Evolutionary conservation across 2,797 vertebrate species (phyloP).

Genomic region (Ptychadena robeensis): DNA sequence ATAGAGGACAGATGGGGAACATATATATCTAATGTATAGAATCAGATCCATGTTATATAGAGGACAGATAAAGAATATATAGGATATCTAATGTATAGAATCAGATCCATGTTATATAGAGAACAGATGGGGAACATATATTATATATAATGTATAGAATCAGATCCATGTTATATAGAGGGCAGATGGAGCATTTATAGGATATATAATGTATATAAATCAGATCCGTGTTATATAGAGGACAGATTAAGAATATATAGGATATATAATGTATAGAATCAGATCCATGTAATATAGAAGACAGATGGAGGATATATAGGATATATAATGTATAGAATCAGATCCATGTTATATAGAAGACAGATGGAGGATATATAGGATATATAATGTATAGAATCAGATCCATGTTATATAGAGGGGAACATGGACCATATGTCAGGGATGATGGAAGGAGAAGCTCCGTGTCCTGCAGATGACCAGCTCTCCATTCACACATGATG

Average conservation of each 20-base stretch:
- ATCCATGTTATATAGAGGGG: too few species aligned
- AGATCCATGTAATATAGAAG: too few species aligned
- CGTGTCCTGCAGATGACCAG: background rate
- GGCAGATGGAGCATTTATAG: background rate
- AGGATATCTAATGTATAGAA: background rate
- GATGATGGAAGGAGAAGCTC: slow-evolving; percentile 3
- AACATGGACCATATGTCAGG: too few species aligned
- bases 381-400: background rate
- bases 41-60: background rate
- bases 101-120: too few species aligned
- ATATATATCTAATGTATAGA: too few species aligned
- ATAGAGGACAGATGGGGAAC: background rate
- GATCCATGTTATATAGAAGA: background rate
- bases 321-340: too few species aligned
- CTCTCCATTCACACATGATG: too few species aligned
- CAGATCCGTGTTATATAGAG: background rate
- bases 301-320: background rate
- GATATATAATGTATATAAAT: too few species aligned
- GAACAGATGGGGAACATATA: too few species aligned
- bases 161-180: too few species aligned
- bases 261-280: background rate
- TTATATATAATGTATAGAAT: too few species aligned
- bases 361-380: background rate
- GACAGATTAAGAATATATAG: background rate
- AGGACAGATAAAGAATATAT: background rate